Percentiles rank a stretch among this genome's conserved stretches.
phyloP scores from a whole-genome alignment of 2,797 vertebrate species.

The Geotria australis region DNA sequence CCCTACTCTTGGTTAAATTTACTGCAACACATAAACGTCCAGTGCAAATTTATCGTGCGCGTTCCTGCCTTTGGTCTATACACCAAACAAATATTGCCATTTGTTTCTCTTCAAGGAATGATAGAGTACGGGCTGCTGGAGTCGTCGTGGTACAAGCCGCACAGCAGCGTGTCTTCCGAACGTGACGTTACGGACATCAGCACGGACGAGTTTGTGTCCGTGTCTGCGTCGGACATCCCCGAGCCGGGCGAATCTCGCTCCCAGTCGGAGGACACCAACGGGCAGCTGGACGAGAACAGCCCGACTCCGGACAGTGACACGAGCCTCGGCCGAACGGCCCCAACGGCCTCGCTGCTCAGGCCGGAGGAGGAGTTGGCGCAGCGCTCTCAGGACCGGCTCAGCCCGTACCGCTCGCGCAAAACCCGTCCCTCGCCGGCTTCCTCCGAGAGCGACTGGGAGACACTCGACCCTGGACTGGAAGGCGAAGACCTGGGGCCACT shows the following conservation, averaged over 20 bases:
- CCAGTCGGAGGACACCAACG: slow-evolving; percentile 1
- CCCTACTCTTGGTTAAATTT: too few relatives aligned
- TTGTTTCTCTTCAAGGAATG: slow-evolving; percentile 25
- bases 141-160: slow-evolving; percentile 54
- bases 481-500: too few relatives aligned
- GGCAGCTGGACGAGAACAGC: background rate
- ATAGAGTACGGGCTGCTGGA: slow-evolving; percentile 70
- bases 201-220: slow-evolving; percentile 18
- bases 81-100: too few relatives aligned
- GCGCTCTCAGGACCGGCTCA: slow-evolving; percentile 5
- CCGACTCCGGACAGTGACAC: background rate
- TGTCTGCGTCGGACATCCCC: slow-evolving; percentile 15
- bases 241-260: slow-evolving; percentile 1
- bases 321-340: background rate
- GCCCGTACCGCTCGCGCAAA: slow-evolving; percentile 22
- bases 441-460: slow-evolving; percentile 86
- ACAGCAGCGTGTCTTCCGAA: slow-evolving; percentile 44
- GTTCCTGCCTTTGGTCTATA: too few relatives aligned
- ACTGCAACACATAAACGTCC: too few relatives aligned
- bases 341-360: background rate
- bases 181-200: slow-evolving; percentile 9
- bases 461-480: slow-evolving; percentile 34
- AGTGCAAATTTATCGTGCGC: too few relatives aligned
- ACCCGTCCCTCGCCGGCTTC: slow-evolving; percentile 30
- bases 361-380: slow-evolving; percentile 5